Evolutionary conservation across 2,888 invertebrate genomes (phyloP).

Genomic region (Sinodicranocentrus sp.): DNA sequence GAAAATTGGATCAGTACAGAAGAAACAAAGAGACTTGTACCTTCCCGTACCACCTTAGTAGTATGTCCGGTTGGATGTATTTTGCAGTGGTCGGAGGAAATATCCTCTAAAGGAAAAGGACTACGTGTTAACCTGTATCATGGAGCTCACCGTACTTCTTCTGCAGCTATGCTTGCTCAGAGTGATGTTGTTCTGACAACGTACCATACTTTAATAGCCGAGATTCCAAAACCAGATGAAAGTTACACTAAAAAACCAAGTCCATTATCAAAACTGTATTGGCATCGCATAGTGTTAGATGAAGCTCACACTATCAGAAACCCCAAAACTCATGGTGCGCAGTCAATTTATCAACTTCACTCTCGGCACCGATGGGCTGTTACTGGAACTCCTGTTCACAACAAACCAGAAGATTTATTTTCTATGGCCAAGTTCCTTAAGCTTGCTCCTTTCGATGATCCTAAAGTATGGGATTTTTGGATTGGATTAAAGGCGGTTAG

Average conservation of each 20-base stretch:
- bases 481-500: slow-evolving; percentile 85
- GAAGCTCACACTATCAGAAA: slow-evolving; percentile 96
- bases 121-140: slow-evolving; percentile 88
- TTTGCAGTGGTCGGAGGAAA: slow-evolving; percentile 93
- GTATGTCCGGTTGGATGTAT: slow-evolving; percentile 95
- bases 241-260: slow-evolving; percentile 76
- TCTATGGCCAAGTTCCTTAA: slow-evolving; percentile 89
- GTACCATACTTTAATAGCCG: slow-evolving; percentile 80
- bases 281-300: slow-evolving; percentile 93
- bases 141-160: slow-evolving; percentile 85
- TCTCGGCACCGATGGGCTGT: slow-evolving; percentile 88
- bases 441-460: slow-evolving; percentile 93
- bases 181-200: slow-evolving; percentile 94
- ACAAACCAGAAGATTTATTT: slow-evolving; percentile 83
- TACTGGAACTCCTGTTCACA: slow-evolving; percentile 97
- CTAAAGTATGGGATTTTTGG: slow-evolving; percentile 94
- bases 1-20: slow-evolving; percentile 56
- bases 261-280: slow-evolving; percentile 85
- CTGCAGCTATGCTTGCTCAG: slow-evolving; percentile 81
- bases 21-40: slow-evolving; percentile 64
- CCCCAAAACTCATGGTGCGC: slow-evolving; percentile 87
- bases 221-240: slow-evolving; percentile 67
- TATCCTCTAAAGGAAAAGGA: slow-evolving; percentile 83
- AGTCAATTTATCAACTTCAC: slow-evolving; percentile 84
- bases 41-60: slow-evolving; percentile 86